Evolutionary conservation across 2,888 invertebrate species (phyloP), one percentile per base, ranked within the genome.

Genomic region (Malthinus flaveolus): DNA sequence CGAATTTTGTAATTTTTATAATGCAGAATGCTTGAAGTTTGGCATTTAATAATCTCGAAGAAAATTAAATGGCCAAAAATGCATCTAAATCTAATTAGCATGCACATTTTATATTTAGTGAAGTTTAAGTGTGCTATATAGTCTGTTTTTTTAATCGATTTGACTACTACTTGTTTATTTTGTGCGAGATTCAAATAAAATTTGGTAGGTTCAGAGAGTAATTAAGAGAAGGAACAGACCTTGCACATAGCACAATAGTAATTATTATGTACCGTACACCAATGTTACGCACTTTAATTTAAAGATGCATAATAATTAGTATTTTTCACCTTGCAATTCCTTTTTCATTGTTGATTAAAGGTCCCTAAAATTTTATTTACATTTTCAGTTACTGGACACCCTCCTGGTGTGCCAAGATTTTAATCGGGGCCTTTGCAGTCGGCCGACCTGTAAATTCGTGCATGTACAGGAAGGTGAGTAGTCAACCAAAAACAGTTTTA

Each of bases 371-470:
- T 23, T 33, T 37, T 37, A 33, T 32, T 47, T 36, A 70, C 23
- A 47, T 75, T 59, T 68, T 61, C 92, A 97, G 96, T 96, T 95
- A 93, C 96, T 94, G 95, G 96, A 94, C 95, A 97, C 93, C 95
- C 95, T 94, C 94, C 96, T 91, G 93, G 95, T 95, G 91, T 97
- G 93, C 96, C 95, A 93, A 93, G 97, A 95, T 96, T 96, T 95
- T 96, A 97, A 95, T 91, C 91, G 91, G 84, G 93, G 94, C 86
- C 90, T 92, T 84, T 95, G 94, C 87, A 90, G 90, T 85, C 90
- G 95, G 87, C 89, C 91, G 84, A 92, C 93, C 88, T 95, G 95
- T 92, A 94, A 93, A 89, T 95, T 94, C 87, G 93, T 95, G 86
- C 95, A 95, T 90, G 90, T 95, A 84, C 89, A 92, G 86, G 93